Evolutionary conservation across 2,113 vertebrate genomes (phyloP).

Genomic region (Ctenomys sociabilis): DNA sequence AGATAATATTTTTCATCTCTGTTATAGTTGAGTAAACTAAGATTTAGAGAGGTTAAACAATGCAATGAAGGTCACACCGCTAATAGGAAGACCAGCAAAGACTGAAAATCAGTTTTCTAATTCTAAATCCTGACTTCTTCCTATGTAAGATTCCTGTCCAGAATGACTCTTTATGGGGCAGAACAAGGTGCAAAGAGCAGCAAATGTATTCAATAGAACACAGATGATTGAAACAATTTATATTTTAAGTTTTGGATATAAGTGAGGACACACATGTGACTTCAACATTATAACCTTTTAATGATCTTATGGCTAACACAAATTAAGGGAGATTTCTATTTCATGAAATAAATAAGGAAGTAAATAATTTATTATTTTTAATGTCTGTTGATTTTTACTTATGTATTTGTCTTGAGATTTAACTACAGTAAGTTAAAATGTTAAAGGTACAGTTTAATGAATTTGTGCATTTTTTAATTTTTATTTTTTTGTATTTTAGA

Average conservation of each 20-base stretch:
- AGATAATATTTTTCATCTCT: conserved; percentile 6
- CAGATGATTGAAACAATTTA: not conserved
- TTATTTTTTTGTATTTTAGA: too few species aligned
- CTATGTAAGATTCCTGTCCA: not conserved
- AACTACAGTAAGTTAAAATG: not conserved
- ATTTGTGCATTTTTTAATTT: not conserved
- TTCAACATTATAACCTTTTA: conserved; percentile 10
- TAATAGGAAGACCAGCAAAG: not conserved
- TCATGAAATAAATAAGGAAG: not conserved
- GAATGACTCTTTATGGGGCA: not conserved
- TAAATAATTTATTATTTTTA: conserved; percentile 13
- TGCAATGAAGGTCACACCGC: not conserved
- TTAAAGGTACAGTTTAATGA: not conserved
- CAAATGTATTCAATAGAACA: not conserved
- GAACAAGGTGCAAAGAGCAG: too few species aligned
- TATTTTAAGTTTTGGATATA: not conserved
- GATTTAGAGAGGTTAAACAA: not conserved
- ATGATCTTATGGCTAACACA: not conserved
- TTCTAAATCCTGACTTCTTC: conserved; percentile 1
- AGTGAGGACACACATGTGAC: not conserved
- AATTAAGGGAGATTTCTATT: not conserved
- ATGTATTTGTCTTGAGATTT: not conserved
- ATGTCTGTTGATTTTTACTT: not conserved
- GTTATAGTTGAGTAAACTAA: conserved; percentile 42
- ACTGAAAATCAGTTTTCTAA: conserved; percentile 25